These are phyloP conservation scores for Drosophila grimshawi DNA, from an alignment of 1,140 invertebrate species.

Conservation along the genomic window DNA sequence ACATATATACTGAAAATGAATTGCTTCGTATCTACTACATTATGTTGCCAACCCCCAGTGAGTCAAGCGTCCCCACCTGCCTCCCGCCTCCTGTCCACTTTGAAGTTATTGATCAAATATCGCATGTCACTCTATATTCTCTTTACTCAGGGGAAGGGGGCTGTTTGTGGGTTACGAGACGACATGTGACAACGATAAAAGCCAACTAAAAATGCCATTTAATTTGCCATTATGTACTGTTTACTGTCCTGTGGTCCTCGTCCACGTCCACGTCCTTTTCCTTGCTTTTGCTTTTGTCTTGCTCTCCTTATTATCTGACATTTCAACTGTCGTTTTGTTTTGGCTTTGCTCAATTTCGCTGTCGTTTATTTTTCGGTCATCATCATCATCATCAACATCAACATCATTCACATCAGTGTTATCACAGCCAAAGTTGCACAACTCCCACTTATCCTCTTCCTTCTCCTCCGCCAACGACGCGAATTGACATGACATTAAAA, in stretches of 20 bases:
- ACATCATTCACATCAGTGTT: constrained; percentile 27
- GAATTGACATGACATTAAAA: constrained; percentile 52
- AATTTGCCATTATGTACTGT: constrained; percentile 76
- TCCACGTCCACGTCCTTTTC: neutral
- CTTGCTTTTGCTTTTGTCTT: neutral
- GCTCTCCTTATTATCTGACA: constrained; percentile 12
- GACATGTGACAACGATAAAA: constrained; percentile 42
- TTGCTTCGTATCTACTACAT: constrained; percentile 33
- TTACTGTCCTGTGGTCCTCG: constrained; percentile 58
- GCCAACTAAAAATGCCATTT: constrained; percentile 79
- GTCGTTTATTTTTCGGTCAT: constrained; percentile 9
- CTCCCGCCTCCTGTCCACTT: constrained; percentile 2
- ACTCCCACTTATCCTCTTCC: neutral
- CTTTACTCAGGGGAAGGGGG: neutral
- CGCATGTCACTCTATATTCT: constrained; percentile 64
- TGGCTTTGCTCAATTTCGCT: constrained; percentile 15
- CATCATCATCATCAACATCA: constrained; percentile 23
- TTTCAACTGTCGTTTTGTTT: constrained; percentile 35
- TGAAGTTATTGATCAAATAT: constrained; percentile 79
- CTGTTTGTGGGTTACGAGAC: constrained; percentile 12
- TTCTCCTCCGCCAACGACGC: neutral
- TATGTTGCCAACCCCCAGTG: constrained; percentile 35
- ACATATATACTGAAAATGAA: constrained; percentile 16
- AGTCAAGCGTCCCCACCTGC: neutral
- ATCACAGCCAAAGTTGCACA: constrained; percentile 23